Conservation (phyloP, 2,797 vertebrate genomes). For the Oryzias dopingdopingensis region DNA sequence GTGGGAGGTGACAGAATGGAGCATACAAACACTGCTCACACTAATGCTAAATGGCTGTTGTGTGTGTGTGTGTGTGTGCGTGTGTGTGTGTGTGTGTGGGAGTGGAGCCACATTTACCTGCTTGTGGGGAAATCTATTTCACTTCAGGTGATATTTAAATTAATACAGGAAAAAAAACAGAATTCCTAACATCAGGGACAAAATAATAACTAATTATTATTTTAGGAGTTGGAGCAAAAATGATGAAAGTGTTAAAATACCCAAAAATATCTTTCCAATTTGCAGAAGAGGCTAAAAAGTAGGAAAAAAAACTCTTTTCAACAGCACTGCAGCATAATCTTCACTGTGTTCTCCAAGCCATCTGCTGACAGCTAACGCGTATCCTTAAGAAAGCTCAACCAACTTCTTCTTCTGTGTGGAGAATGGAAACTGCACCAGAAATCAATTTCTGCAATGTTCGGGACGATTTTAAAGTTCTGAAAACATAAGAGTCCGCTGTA, state of each 20-base stretch:
- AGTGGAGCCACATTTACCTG: constrained; percentile 55
- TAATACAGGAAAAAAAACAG: constrained; percentile 54
- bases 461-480: constrained; percentile 41
- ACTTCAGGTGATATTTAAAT: constrained; percentile 67
- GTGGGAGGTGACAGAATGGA: constrained; percentile 74
- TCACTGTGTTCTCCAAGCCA: background rate
- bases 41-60: constrained; percentile 60
- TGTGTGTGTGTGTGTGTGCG: constrained; percentile 46
- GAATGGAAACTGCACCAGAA: constrained; percentile 28
- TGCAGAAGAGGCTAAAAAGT: constrained; percentile 3
- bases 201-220: constrained; percentile 52
- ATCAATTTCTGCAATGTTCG: constrained; percentile 42
- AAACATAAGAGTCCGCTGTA: constrained; percentile 38
- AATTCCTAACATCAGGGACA: constrained; percentile 63
- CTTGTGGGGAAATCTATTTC: constrained; percentile 57
- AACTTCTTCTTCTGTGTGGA: constrained; percentile 18
- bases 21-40: constrained; percentile 70
- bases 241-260: constrained; percentile 26
- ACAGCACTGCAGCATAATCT: background rate
- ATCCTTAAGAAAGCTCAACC: constrained; percentile 1
- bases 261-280: constrained; percentile 13
- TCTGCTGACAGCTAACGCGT: constrained; percentile 5
- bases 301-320: background rate
- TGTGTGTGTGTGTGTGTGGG: constrained; percentile 20
- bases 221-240: constrained; percentile 27